Evolutionary conservation across 2,113 vertebrate genomes (phyloP).

Genomic region (Corvus hawaiiensis): DNA sequence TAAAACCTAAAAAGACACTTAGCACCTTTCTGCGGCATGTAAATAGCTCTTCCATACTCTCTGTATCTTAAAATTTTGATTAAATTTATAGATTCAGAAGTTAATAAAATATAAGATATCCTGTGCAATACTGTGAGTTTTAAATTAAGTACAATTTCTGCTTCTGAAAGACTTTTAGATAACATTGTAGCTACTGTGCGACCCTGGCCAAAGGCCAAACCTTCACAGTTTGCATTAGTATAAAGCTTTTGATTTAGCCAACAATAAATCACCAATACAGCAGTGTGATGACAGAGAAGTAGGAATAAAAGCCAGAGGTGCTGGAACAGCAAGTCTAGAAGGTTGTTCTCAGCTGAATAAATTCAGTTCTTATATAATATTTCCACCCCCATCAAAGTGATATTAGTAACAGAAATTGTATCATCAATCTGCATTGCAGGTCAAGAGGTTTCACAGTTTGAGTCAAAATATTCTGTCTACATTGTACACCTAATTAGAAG

Average conservation of each 20-base stretch:
- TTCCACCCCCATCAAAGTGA: neutral
- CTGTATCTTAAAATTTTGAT: conserved; percentile 9
- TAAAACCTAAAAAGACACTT: neutral
- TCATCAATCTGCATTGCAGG: neutral
- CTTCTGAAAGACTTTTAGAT: neutral
- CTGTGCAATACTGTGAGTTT: neutral
- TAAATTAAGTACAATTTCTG: conserved; percentile 13
- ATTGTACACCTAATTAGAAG: neutral
- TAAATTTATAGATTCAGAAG: neutral
- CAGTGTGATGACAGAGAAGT: neutral
- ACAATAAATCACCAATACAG: neutral
- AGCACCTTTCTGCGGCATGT: neutral
- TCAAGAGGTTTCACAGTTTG: neutral
- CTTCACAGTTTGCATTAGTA: neutral
- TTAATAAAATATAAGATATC: neutral
- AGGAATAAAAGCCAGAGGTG: neutral
- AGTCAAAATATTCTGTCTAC: neutral
- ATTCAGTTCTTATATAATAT: neutral
- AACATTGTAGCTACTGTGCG: neutral
- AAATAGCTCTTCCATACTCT: neutral
- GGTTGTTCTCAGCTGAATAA: neutral
- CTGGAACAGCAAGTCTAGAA: neutral
- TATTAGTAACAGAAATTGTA: neutral
- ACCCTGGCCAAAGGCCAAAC: neutral
- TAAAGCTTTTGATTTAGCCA: neutral